Conservation (phyloP, 2,113 vertebrate species). For the Tringa solitaria region DNA sequence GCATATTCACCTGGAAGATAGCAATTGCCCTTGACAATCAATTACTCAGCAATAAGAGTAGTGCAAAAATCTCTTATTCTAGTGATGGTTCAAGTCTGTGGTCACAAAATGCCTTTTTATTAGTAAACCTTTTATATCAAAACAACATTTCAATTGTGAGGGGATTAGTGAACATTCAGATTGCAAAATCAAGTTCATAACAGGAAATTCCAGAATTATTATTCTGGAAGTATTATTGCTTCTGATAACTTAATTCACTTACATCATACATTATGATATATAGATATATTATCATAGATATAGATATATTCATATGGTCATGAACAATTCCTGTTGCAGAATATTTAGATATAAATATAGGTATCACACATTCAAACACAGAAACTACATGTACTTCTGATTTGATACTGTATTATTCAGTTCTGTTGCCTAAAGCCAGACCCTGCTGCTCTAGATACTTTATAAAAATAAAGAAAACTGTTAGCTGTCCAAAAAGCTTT, state of each 20-base stretch:
- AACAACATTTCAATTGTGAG: neutral
- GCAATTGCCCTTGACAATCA: neutral
- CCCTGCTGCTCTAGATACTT: neutral
- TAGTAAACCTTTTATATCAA: neutral
- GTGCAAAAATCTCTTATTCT: neutral
- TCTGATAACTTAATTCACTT: neutral
- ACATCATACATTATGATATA: neutral
- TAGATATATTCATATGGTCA: neutral
- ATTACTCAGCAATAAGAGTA: neutral
- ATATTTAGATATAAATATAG: neutral
- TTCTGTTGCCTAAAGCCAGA: neutral
- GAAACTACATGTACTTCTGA: neutral
- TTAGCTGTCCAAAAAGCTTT: neutral
- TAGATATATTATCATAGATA: neutral
- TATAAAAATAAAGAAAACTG: neutral
- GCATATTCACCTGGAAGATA: neutral
- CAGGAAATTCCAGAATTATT: neutral
- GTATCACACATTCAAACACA: neutral
- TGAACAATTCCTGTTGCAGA: neutral
- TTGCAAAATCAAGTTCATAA: neutral
- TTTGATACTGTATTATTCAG: neutral
- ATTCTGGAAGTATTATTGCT: neutral
- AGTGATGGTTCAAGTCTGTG: neutral
- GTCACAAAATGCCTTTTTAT: neutral
- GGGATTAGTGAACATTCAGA: neutral